Base-by-base conservation (phyloP, 2,888 invertebrate genomes). In the Cheilosia scutellata region DNA sequence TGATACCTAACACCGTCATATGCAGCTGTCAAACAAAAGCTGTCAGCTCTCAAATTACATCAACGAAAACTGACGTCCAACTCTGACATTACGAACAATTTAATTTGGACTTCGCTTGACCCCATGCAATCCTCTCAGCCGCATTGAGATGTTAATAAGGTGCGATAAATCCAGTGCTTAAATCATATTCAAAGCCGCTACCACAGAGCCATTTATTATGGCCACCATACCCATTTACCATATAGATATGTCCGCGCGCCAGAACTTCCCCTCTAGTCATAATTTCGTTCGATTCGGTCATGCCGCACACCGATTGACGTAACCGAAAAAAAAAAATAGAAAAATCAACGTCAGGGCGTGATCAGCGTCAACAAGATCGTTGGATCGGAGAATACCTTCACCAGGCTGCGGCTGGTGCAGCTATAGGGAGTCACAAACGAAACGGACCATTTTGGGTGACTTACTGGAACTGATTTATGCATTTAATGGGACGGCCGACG, bases 381-480 rank as follows among this genome's bases (percentile, higher is more conserved):
- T 27, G 71, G 58, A 72, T 44, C 33, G 74, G 70, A 68, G 80
- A 44, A 80, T 79, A 70, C 68, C 66, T 66, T 63, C 62, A 60
- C 47, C 72, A 53, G 74, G 20, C 47, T 57, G 53, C 51, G 74
- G 20, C 47, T 57, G 53, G 62, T 49, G 57, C 33, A 9, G 33
- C 40, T 20, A 58, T 42, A 68, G 62, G 65, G 78, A 84, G 76
- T 65, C 60, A 7, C 75, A 37, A 53, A 51, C 60, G 44, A 57
- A 82, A 53, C 57, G 42, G 49, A n/a, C 80, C 86, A 82, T 76
- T 77, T 82, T 49, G 49, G 82, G 86, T 72, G 86, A 68, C 72
- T 63, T 77, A 82, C 72, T 77, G 86, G 57, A 63, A 68, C 80
- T 86, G 86, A 82, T 82, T 86, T 86, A 86, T 86, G 76, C 71